These are phyloP conservation scores for Melieria omissa DNA, from an alignment of 2,888 invertebrate genomes.

Conservation along the genomic window DNA sequence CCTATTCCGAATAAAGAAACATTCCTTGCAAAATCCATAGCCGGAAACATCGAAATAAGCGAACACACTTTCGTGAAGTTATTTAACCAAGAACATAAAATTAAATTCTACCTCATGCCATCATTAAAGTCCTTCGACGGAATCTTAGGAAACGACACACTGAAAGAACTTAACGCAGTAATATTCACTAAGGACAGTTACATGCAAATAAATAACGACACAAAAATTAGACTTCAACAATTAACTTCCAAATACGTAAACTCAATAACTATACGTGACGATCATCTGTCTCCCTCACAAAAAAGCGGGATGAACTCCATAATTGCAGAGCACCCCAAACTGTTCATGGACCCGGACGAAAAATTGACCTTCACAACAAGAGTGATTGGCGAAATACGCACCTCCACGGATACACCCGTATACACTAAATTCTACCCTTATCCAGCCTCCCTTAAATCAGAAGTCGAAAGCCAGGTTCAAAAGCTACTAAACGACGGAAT, in stretches of 20 bases:
- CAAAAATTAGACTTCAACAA: neutral
- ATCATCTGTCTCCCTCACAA: neutral
- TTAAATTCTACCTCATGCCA: neutral
- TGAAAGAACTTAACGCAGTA: slow-evolving; percentile 2
- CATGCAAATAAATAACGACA: too few species aligned
- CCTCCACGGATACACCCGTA: slow-evolving; percentile 12
- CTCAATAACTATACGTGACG: neutral
- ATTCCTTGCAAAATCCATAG: slow-evolving; percentile 25
- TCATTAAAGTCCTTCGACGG: slow-evolving; percentile 25
- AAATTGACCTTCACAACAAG: slow-evolving; percentile 5
- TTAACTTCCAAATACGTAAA: neutral
- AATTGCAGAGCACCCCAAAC: neutral
- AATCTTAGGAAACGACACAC: slow-evolving; percentile 24
- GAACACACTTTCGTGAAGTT: slow-evolving; percentile 26
- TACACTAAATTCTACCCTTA: slow-evolving; percentile 31
- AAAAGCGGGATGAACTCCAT: neutral
- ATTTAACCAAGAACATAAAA: neutral
- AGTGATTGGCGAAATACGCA: slow-evolving; percentile 14
- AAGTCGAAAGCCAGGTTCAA: slow-evolving; percentile 22
- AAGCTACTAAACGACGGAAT: neutral
- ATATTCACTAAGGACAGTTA: neutral
- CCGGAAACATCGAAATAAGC: slow-evolving; percentile 23
- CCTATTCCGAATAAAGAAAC: neutral
- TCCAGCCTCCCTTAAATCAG: slow-evolving; percentile 23
- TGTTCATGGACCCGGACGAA: neutral